Base-by-base conservation (phyloP, 1,140 invertebrate species). In the Euura lappo region DNA sequence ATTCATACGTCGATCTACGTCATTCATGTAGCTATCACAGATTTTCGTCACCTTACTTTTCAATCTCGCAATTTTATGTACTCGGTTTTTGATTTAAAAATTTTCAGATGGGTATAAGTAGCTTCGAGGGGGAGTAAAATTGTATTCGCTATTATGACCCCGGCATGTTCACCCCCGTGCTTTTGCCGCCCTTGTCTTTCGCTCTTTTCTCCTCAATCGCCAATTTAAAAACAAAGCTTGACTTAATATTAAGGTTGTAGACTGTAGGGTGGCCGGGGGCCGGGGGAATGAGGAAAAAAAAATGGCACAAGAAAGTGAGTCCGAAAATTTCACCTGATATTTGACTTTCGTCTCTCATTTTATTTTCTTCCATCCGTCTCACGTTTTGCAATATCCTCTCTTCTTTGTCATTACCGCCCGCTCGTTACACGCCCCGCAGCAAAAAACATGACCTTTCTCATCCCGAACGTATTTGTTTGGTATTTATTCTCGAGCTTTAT, bases 191-290 rank as follows among this genome's bases (percentile, higher is more conserved):
- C 51, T 8, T 60, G 5, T n/a, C 51, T 60, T 60, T 60, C 13
- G 51, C 51, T n/a, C 8, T 60, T 60, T 60, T n/a, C 51, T 60
- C 51, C 51, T 60, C 51, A 60, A 60, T 60, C 51, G 10, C 51
- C 51, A 60, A 60, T 60, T 60, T 60, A 60, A 60, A 60, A 60
- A 60, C 51, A 60, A 60, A 60, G 51, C 51, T 60, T 60, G 51
- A 60, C 51, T 60, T 11, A 60, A 60, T 60, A 60, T 60, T 3
- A 60, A 60, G 51, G 13, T n/a, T 60, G 51, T 28, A 28, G 28
- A 28, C 28, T 28, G 28, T 8, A 60, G 51, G 51, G 28, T 28
- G 28, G 51, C 13, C 0, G 51, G 13, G 51, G 51, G 51, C 51
- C 2, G 51, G 13, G 51, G 1, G 13, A 60, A 60, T 8, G 51